Evolutionary conservation across 2,888 invertebrate species (phyloP).

Genomic region (Linnaemya vulpina): DNA sequence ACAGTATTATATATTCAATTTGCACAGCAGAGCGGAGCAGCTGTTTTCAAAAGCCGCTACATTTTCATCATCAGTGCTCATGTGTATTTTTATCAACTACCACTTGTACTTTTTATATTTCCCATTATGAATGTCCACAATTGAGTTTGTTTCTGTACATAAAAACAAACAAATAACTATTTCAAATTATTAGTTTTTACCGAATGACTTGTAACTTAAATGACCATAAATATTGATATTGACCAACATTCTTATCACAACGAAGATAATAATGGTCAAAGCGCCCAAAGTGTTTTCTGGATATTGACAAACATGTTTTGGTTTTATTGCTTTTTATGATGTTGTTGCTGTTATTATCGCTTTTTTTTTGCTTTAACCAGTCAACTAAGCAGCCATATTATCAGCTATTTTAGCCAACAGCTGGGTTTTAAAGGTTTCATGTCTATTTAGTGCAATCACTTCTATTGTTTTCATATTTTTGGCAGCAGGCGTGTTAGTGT

Average conservation of each 20-base stretch:
- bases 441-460: slow-evolving; percentile 38
- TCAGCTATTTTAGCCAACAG: slow-evolving; percentile 61
- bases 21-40: too few relatives aligned
- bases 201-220: slow-evolving; percentile 25
- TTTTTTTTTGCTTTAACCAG: background rate
- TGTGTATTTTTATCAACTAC: too few relatives aligned
- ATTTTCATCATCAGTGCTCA: too few relatives aligned
- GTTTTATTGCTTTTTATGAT: slow-evolving; percentile 5
- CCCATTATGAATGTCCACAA: background rate
- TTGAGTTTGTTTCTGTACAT: background rate
- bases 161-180: background rate
- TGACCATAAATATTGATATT: slow-evolving; percentile 34
- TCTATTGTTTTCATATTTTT: slow-evolving; percentile 35
- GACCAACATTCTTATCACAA: slow-evolving; percentile 18
- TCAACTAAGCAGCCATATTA: slow-evolving; percentile 59
- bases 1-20: too few relatives aligned
- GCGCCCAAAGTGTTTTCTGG: slow-evolving; percentile 50
- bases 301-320: slow-evolving; percentile 50
- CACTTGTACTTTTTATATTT: too few relatives aligned
- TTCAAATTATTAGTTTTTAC: background rate
- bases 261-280: slow-evolving; percentile 32
- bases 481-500: slow-evolving; percentile 43
- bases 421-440: slow-evolving; percentile 42
- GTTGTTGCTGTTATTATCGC: slow-evolving; percentile 14
- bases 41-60: too few relatives aligned